Base-by-base conservation (phyloP, 2,888 invertebrate genomes). In the Eilema griseolum region DNA sequence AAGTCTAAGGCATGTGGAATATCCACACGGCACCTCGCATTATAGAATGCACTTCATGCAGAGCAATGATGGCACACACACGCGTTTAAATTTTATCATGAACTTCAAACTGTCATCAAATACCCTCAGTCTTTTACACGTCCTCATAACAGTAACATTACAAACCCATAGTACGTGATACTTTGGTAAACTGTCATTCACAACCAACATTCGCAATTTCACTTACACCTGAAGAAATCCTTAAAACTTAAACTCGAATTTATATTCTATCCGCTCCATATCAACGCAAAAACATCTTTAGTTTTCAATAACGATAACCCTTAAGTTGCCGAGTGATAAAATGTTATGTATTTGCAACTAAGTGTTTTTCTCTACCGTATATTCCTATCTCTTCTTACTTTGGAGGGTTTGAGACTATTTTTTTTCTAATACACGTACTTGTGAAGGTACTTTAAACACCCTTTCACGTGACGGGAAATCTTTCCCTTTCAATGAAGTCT, bases 401-500 rank as follows among this genome's bases (percentile, higher is more conserved):
- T 28, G 28, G 37, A 23, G 66, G 61, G 64, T 60, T 46, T 41
- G 59, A 67, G 62, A 70, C 52, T 60, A 20, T 37, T 67, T 72
- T 71, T 70, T 60, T 61, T 31, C 61, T 66, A 72, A 65, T 65
- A 73, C 75, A 75, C 74, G 66, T 72, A 79, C 75, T 75, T 72
- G 66, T 23, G 33, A 60, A 71, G 71, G 74, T 75, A 72, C 74
- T 79, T 83, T 74, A 75, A 79, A 79, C 69, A 83, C 69, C 72
- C 75, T 72, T 74, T 81, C 79, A 69, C 73, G 72, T 71, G 79
- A 76, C 77, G 76, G 72, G 74, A 77, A 83, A 83, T 83, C 76
- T 79, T 76, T 74, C 72, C 72, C 72, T 81, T 79, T 81, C 81
- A 83, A 83, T 81, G 79, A 79, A 74, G 79, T 68, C 76, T 76